Base-by-base conservation (phyloP, 1,140 invertebrate species). In the Papilio dardanus region DNA sequence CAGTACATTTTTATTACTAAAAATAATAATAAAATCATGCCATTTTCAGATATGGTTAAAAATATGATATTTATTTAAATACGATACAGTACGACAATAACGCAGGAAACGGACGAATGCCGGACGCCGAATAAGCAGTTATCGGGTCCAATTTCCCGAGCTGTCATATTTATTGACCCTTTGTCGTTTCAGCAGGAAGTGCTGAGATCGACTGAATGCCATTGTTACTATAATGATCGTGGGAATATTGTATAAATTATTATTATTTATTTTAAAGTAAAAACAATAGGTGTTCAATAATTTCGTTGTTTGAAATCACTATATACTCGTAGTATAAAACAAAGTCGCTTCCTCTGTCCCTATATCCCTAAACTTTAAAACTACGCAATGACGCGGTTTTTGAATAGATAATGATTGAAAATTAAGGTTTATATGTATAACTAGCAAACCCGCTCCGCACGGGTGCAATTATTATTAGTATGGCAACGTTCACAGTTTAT, bases 111-210 rank as follows among this genome's bases (percentile, higher is more conserved):
- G 68, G 71, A 74, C 77, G 73, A 75, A 58, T 24, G 65, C 74
- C 76, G 81, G 76, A 79, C 74, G 80, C 74, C 75, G 79, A 79
- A 76, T 83, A 82, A 84, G 84, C 84, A 81, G 81, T 81, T 81
- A 83, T 83, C 80, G 79, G 68, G 80, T 84, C 80, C 84, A 86
- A 86, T 86, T 84, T 86, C 84, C 81, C 79, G 78, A 58, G 62
- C 79, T 83, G 81, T 84, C 84, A 86, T 86, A 86, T 86, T 86
- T 86, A 86, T 86, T 82, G 84, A 79, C 75, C 74, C 80, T 81
- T 75, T 74, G 66, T 74, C 71, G 62, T 74, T 75, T 75, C 50
- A 77, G 28, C 76, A 71, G 83, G 77, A 79, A 86, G 76, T 74
- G 84, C 83, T 85, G 81, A 83, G 76, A 66, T 65, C 37, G 76